These are phyloP conservation scores for Leiothrix lutea DNA, from an alignment of 2,113 vertebrate genomes.

Conservation along the genomic window DNA sequence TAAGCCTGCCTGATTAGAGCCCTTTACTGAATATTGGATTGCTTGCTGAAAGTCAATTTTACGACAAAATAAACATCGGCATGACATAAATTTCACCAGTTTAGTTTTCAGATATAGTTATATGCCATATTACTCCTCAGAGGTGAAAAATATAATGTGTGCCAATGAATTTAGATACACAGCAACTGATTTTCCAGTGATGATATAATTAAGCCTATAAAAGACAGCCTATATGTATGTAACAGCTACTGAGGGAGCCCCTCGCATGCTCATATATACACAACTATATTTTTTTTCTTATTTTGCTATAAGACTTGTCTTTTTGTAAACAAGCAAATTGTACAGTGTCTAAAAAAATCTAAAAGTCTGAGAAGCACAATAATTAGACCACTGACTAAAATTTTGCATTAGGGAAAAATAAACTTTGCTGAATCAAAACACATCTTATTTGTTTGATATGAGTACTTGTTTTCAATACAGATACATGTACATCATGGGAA, in stretches of 20 bases:
- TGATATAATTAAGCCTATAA: conserved; percentile 72
- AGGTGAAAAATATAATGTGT: conserved; percentile 59
- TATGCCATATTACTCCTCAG: conserved; percentile 62
- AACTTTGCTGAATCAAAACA: not conserved
- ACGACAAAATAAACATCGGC: conserved; percentile 20
- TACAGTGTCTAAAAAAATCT: not conserved
- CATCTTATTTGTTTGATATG: not conserved
- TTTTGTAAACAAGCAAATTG: not conserved
- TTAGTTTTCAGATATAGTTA: conserved; percentile 63
- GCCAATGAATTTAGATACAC: conserved; percentile 71
- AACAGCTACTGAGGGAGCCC: conserved; percentile 62
- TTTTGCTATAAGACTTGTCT: conserved; percentile 41
- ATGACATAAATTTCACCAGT: conserved; percentile 62
- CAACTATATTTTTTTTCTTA: conserved; percentile 5
- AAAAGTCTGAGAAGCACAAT: not conserved
- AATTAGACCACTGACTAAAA: not conserved
- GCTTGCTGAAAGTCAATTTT: conserved; percentile 62
- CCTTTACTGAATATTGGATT: conserved; percentile 26
- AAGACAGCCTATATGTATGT: conserved; percentile 54
- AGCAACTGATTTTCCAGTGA: conserved; percentile 59
- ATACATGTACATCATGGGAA: not conserved
- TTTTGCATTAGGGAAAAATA: conserved; percentile 19
- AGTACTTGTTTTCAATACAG: not conserved
- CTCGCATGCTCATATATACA: not conserved
- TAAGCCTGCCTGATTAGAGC: conserved; percentile 34